A percentile compares a stretch with the other conserved stretches of the same genome.
Conservation (phyloP, 2,113 vertebrate genomes). For the Telmatochromis sp. region DNA sequence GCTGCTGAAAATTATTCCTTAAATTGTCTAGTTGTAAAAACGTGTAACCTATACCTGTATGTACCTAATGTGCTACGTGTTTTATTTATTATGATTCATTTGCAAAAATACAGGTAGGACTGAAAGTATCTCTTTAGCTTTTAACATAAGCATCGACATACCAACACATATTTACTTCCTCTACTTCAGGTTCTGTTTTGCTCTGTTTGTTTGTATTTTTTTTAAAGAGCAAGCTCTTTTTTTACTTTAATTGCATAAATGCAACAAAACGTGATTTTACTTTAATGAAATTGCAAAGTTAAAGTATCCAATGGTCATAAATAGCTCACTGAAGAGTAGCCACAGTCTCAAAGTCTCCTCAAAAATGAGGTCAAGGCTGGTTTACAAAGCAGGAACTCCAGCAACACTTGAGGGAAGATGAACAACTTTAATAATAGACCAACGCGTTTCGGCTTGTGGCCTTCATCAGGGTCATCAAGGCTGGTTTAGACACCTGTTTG, state of each 20-base stretch:
- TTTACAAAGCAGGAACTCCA: not conserved
- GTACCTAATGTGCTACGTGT: too few species aligned
- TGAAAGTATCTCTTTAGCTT: not conserved
- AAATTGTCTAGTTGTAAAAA: not conserved
- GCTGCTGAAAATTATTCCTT: not conserved
- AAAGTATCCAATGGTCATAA: not conserved
- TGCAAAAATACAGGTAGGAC: not conserved
- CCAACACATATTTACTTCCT: not conserved
- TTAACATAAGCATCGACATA: not conserved
- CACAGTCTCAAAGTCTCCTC: not conserved
- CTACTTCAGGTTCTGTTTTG: not conserved
- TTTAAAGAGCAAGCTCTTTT: not conserved
- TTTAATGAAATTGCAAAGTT: not conserved
- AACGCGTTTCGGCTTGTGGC: too few species aligned
- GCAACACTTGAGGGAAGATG: too few species aligned
- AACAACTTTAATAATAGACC: too few species aligned
- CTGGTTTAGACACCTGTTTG: not conserved
- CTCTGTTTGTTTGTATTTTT: not conserved
- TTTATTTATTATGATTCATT: not conserved
- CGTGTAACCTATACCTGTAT: not conserved
- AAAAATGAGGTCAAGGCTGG: not conserved
- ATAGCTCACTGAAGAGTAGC: not conserved
- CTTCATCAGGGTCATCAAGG: not conserved
- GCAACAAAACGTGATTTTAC: accelerated
- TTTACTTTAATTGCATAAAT: not conserved